Conservation (phyloP, 2,888 invertebrate species). For the Hipparchia sbordonii region DNA sequence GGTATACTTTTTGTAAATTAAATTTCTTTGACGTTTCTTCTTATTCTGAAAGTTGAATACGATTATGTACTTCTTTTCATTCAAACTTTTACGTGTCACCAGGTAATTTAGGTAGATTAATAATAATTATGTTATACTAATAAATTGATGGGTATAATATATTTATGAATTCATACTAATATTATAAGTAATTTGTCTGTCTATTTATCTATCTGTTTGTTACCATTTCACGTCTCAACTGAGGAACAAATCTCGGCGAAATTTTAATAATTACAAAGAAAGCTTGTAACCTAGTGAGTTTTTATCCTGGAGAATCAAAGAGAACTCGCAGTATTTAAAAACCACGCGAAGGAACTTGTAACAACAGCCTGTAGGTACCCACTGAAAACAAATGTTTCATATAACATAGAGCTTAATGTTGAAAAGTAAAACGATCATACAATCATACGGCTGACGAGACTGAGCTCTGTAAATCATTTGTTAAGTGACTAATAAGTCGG, state of each 20-base stretch:
- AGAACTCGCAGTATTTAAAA: too few species aligned
- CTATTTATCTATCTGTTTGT: background rate
- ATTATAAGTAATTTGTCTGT: background rate
- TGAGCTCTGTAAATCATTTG: slow-evolving; percentile 62
- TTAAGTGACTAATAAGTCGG: slow-evolving; percentile 73
- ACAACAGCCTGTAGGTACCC: too few species aligned
- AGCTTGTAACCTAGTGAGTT: too few species aligned
- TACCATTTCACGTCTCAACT: background rate
- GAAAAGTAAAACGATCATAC: slow-evolving; percentile 5
- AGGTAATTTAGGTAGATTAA: slow-evolving; percentile 32
- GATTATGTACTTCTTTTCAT: slow-evolving; percentile 43
- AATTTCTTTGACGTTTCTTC: slow-evolving; percentile 62
- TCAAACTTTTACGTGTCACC: slow-evolving; percentile 35
- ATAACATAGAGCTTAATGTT: background rate
- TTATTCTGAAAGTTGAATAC: slow-evolving; percentile 54
- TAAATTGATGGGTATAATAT: background rate
- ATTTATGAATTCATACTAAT: too few species aligned
- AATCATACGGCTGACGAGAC: slow-evolving; percentile 18
- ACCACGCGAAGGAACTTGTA: too few species aligned
- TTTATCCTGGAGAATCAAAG: too few species aligned
- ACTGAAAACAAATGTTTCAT: too few species aligned
- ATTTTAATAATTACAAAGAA: too few species aligned
- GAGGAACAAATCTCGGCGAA: too few species aligned
- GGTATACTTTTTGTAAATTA: slow-evolving; percentile 61
- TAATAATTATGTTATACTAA: background rate